These are phyloP conservation scores for Chaetoderma sp. DNA, from an alignment of 2,888 invertebrate genomes.

Conservation along the genomic window DNA sequence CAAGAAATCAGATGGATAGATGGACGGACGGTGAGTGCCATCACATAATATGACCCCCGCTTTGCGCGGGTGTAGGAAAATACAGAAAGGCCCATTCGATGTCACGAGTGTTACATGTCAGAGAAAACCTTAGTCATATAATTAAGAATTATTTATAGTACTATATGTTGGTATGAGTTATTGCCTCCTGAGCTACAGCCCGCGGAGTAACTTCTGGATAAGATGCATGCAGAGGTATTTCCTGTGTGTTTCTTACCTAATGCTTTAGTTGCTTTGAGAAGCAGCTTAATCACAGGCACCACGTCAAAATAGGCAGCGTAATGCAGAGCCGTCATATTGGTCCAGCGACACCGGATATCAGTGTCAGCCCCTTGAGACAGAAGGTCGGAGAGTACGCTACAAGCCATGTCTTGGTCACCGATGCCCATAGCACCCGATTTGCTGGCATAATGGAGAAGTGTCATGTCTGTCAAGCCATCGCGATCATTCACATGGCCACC, in stretches of 20 bases:
- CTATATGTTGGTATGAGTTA: no score
- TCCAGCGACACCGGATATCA: constrained; percentile 71
- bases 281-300: constrained; percentile 67
- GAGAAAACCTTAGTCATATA: no score
- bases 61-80: no score
- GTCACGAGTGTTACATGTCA: no score
- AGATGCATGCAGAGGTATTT: no score
- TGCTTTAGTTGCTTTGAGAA: constrained; percentile 65
- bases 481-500: constrained; percentile 71
- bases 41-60: no score
- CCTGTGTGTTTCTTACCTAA: constrained; percentile 58
- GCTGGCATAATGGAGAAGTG: constrained; percentile 71
- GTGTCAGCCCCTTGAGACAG: constrained; percentile 69
- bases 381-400: constrained; percentile 55
- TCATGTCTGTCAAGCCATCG: constrained; percentile 73
- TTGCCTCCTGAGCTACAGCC: no score
- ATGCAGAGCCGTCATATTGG: constrained; percentile 72
- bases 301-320: constrained; percentile 73
- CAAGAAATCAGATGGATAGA: no score
- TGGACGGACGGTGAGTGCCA: no score
- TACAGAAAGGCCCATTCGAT: no score
- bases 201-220: no score
- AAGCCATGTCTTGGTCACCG: constrained; percentile 63
- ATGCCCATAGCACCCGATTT: constrained; percentile 72
- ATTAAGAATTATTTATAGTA: no score